These are phyloP conservation scores for Urocolius indicus DNA, from an alignment of 2,113 vertebrate species.

Conservation along the genomic window DNA sequence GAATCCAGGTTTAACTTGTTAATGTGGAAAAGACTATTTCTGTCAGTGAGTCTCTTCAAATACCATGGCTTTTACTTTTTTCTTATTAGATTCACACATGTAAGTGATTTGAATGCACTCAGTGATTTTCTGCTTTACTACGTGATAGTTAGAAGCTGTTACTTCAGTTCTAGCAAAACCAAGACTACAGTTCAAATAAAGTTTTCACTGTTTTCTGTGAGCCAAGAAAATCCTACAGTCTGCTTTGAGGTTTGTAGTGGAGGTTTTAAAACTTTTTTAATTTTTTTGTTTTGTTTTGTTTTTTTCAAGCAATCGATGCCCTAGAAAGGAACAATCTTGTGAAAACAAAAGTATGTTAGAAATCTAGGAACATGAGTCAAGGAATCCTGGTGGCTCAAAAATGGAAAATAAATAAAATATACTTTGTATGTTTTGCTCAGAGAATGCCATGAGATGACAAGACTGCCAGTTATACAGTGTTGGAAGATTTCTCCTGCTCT, in stretches of 20 bases:
- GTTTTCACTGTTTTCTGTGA: not conserved
- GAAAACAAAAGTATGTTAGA: not conserved
- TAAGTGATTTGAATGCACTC: not conserved
- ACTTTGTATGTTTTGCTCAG: not conserved
- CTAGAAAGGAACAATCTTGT: not conserved
- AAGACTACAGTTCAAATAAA: not conserved
- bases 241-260: not conserved
- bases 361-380: not conserved
- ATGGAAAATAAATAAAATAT: not conserved
- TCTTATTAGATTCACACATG: not conserved
- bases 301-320: not conserved
- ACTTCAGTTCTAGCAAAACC: not conserved
- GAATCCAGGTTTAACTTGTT: not conserved
- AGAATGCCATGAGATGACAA: not conserved
- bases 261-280: not conserved
- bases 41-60: not conserved
- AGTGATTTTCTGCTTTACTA: not conserved
- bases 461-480: not conserved
- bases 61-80: not conserved
- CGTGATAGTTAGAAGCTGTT: not conserved
- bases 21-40: not conserved
- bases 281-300: too few species aligned
- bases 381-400: not conserved
- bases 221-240: not conserved
- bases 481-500: not conserved